These are phyloP conservation scores for Zapornia atra DNA, from an alignment of 2,113 vertebrate species.

Conservation along the genomic window DNA sequence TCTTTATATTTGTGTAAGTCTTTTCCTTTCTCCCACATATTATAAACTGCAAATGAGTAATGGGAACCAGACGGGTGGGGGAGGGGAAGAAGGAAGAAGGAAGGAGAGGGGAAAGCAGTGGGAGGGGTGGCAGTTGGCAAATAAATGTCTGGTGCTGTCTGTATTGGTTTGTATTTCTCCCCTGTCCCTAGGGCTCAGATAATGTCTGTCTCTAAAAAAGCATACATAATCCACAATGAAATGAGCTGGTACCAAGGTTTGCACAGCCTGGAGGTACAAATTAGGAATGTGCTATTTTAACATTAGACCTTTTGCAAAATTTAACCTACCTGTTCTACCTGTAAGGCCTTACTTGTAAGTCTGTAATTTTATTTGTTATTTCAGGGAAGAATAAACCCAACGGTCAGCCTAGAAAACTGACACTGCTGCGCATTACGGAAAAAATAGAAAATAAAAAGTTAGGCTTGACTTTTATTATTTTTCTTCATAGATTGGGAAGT, in stretches of 20 bases:
- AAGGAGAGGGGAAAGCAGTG: too few relatives aligned
- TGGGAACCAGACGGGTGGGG: neutral
- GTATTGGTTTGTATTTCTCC: slow-evolving; percentile 28
- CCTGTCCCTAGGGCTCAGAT: slow-evolving; percentile 44
- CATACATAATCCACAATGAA: slow-evolving; percentile 57
- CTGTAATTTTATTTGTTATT: neutral
- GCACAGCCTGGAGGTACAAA: slow-evolving; percentile 49
- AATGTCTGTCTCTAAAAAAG: slow-evolving; percentile 65
- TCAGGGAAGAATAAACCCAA: neutral
- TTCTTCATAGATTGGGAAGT: neutral
- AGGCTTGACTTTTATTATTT: neutral
- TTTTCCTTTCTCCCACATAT: slow-evolving; percentile 19
- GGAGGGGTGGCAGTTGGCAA: slow-evolving; percentile 19
- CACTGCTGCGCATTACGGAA: neutral
- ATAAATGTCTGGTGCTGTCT: slow-evolving; percentile 53
- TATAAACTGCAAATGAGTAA: slow-evolving; percentile 40
- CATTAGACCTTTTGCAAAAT: neutral
- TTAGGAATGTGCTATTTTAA: slow-evolving; percentile 55
- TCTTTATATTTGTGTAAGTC: slow-evolving; percentile 3
- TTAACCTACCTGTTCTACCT: neutral
- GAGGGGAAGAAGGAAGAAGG: too few relatives aligned
- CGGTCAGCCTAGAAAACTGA: neutral
- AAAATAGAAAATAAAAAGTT: neutral
- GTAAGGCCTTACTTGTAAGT: neutral
- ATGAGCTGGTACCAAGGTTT: slow-evolving; percentile 56